Conservation (phyloP, 2,797 vertebrate species). For the Spatula versicolor region DNA sequence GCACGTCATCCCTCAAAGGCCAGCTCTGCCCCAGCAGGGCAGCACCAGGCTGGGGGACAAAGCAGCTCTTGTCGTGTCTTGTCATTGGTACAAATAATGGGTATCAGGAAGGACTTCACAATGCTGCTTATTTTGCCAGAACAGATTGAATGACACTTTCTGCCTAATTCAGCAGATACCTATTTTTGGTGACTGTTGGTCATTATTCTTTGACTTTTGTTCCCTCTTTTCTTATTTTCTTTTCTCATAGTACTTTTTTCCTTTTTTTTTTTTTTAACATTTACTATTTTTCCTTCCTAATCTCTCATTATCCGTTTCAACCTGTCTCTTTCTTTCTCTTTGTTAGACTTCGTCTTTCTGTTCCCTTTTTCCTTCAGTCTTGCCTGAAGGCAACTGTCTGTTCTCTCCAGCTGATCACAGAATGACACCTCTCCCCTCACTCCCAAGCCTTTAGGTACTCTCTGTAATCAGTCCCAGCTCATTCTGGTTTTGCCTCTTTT, state of each 20-base stretch:
- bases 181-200: not conserved
- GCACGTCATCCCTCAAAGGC: constrained; percentile 20
- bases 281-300: not conserved
- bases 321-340: not conserved
- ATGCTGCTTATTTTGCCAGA: constrained; percentile 24
- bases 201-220: constrained; percentile 4
- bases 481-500: not conserved
- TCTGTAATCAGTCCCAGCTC: not conserved
- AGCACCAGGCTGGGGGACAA: constrained; percentile 51
- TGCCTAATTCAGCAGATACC: constrained; percentile 19
- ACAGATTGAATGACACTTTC: constrained; percentile 25
- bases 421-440: not conserved
- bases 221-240: not conserved
- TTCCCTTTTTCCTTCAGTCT: not conserved
- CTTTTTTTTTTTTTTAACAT: not conserved
- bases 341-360: not conserved
- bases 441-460: not conserved
- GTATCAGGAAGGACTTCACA: constrained; percentile 45
- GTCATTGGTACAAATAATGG: constrained; percentile 39
- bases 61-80: constrained; percentile 55
- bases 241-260: not conserved
- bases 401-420: not conserved
- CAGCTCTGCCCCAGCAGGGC: constrained; percentile 44
- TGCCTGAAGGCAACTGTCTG: not conserved
- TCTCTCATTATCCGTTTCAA: not conserved